Evolutionary conservation across 2,113 vertebrate genomes (phyloP), one percentile per base, ranked within the genome.

Genomic region (Ammodytes dubius): DNA sequence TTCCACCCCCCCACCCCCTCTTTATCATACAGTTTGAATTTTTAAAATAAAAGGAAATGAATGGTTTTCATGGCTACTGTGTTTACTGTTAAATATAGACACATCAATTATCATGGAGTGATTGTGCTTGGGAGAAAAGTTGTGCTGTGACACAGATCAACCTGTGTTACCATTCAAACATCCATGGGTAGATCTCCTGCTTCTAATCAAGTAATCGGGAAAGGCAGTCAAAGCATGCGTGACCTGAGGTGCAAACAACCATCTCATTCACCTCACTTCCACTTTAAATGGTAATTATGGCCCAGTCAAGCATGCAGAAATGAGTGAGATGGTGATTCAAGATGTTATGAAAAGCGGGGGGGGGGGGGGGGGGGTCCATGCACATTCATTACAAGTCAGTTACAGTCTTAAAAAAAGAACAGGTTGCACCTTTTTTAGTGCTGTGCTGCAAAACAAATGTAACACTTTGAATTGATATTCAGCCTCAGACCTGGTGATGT

Each of bases 231-330:
- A 27, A 57, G 61, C 58, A 52, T 71, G 66, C 73, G 69, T 77
- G 86, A 87, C 86, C 84, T 46, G 50, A 87, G 78, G 65, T 67
- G 82, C 82, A 89, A 89, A 91, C 89, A 78, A 79, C 69, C 19
- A 77, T 78, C 82, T 85, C 82, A 79, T 82, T 81, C 85, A 83
- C 78, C 84, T 81, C 81, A 79, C 84, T 80, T 50, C 84, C 85
- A 88, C 85, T 93, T 93, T 84, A 87, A 91, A 89, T 90, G 81
- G 85, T 84, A 92, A 93, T 93, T 92, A 92, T 59, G 60, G 84
- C 46, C 84, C 92, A 91, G 89, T 81, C 87, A 88, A 82, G 89
- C 90, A 85, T 92, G 85, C 59, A 82, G 9, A 86, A 79, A 79
- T 52, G 81, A 81, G 72, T 27, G 74, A 82, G 84, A 82, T 67